Conservation (phyloP, 2,797 vertebrate genomes). For the Gallirallus australis region DNA sequence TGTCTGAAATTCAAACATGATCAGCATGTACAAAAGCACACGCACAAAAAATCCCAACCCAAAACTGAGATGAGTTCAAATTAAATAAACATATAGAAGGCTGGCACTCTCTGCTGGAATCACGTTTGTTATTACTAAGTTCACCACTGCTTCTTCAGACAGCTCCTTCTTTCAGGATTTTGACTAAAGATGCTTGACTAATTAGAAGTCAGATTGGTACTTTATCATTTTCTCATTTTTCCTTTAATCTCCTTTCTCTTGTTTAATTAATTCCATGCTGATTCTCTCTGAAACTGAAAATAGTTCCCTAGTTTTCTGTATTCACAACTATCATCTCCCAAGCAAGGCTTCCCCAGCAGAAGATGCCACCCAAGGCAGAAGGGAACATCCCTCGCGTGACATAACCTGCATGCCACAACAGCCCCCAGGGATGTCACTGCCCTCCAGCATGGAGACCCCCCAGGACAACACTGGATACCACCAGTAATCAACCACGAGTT, state of each 20-base stretch:
- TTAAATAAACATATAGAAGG: slow-evolving; percentile 16
- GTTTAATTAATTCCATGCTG: background rate
- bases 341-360: background rate
- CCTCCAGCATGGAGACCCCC: background rate
- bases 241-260: background rate
- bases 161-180: background rate
- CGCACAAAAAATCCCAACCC: background rate
- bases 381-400: background rate
- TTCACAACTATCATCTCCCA: background rate
- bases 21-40: background rate
- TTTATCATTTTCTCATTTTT: slow-evolving; percentile 26
- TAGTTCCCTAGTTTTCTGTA: background rate
- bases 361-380: background rate
- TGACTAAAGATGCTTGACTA: slow-evolving; percentile 34
- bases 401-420: background rate
- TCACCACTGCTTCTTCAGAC: background rate
- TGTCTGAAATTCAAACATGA: background rate
- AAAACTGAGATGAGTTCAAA: background rate
- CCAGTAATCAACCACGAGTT: background rate
- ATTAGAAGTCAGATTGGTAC: background rate
- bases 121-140: background rate
- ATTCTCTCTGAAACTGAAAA: slow-evolving; percentile 2
- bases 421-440: background rate
- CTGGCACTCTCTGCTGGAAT: slow-evolving; percentile 14
- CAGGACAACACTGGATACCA: background rate